Base-by-base conservation (phyloP, 1,140 invertebrate genomes). In the Hyposmocoma kahamanoa region DNA sequence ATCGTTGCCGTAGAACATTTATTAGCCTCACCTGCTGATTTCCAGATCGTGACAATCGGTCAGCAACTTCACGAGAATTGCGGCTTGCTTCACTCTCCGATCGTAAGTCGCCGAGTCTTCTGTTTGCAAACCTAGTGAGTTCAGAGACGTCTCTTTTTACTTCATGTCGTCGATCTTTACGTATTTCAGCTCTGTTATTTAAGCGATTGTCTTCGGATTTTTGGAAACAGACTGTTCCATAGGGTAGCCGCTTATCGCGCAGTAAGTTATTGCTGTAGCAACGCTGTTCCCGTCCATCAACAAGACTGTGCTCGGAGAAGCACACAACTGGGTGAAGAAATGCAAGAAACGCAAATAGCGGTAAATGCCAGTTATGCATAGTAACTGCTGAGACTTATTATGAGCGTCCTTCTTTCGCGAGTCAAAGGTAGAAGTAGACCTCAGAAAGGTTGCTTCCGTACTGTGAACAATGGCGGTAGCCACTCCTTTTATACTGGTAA, bases 361-460 rank as follows among this genome's bases (percentile, higher is more conserved):
- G 66, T 55, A 80, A 72, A 72, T 67, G 60, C 80, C 77, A 76
- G 65, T 78, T 72, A 84, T 82, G 64, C 80, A 84, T 84, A 81
- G 69, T 83, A 66, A 72, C 70, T 54, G 41, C 52, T 58, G 32
- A 62, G 42, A 17, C 38, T 41, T 53, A 49, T 28, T 57, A 22
- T 48, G 44, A 36, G 67, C 56, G n/a, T 54, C 51, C 52, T 67
- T 60, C 52, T 42, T 59, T 62, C 50, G 42, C 54, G 46, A 57
- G 49, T 59, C 9, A 1, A 21, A 50, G 56, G 61, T 62, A 53
- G 55, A 67, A 64, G 61, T 62, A 36, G 41, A 56, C 67, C 66
- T 43, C 55, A 44, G 61, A 59, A 60, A n/a, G 53, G 59, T 45
- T 70, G 55, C 58, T 70, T 62, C 54, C 62, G 72, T 66, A 74